Evolutionary conservation across 2,113 vertebrate genomes (phyloP).

Genomic region (Labrus mixtus): DNA sequence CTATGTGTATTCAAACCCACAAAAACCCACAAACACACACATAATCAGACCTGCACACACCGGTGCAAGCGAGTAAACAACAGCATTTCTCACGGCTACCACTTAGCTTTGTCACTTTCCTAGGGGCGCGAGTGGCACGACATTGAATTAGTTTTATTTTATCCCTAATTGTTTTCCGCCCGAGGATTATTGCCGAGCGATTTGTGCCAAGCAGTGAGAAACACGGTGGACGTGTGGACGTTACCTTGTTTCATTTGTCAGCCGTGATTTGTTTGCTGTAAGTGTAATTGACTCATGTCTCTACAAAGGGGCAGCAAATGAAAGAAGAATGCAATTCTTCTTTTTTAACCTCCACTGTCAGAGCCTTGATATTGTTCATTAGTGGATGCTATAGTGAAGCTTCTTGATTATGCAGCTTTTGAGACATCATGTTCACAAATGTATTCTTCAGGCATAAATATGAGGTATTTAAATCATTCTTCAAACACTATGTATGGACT

Average conservation of each 20-base stretch:
- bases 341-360: constrained; percentile 1
- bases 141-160: constrained; percentile 72
- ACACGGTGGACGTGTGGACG: constrained; percentile 46
- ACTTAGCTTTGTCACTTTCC: constrained; percentile 66
- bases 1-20: neutral
- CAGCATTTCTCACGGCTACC: constrained; percentile 60
- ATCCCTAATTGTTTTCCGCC: constrained; percentile 79
- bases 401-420: neutral
- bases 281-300: constrained; percentile 73
- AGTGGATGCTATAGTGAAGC: neutral
- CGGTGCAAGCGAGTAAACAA: constrained; percentile 44
- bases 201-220: constrained; percentile 61
- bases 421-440: neutral
- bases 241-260: constrained; percentile 75
- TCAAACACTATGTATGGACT: neutral
- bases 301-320: constrained; percentile 48
- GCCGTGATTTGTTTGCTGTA: constrained; percentile 76
- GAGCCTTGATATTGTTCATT: neutral
- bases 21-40: neutral
- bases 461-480: constrained; percentile 3
- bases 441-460: neutral
- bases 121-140: constrained; percentile 49
- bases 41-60: neutral
- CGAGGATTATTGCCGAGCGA: constrained; percentile 70
- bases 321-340: constrained; percentile 37